These are phyloP conservation scores for Leucopternis melanops DNA, from an alignment of 2,113 vertebrate species.

Conservation along the genomic window DNA sequence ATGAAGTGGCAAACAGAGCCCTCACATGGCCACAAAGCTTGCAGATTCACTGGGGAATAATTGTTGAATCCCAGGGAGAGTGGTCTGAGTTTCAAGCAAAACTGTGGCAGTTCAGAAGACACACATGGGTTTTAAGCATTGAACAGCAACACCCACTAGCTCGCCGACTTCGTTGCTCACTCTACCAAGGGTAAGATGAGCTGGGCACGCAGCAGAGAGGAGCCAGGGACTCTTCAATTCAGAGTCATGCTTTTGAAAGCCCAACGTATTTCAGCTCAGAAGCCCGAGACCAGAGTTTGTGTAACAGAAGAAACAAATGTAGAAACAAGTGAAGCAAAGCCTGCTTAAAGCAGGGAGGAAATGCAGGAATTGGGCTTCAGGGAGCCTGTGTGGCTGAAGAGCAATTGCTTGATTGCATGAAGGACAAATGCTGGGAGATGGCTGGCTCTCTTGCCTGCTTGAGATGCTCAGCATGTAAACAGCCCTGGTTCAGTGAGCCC, in stretches of 20 bases:
- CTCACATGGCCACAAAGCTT: not conserved
- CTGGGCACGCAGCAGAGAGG: not conserved
- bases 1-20: not conserved
- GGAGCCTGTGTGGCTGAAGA: not conserved
- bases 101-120: not conserved
- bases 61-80: not conserved
- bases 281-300: not conserved
- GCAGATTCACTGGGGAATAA: not conserved
- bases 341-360: not conserved
- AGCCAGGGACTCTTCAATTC: not conserved
- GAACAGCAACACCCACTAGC: not conserved
- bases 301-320: not conserved
- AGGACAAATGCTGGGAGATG: not conserved
- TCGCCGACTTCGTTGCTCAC: not conserved
- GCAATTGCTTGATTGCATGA: not conserved
- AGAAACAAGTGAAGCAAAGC: slow-evolving; percentile 23
- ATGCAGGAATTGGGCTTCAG: not conserved
- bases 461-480: not conserved
- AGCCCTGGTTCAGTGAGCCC: not conserved
- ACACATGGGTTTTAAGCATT: not conserved
- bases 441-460: not conserved
- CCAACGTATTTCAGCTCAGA: not conserved
- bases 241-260: not conserved
- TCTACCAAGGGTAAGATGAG: not conserved
- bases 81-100: not conserved